Evolutionary conservation across 2,797 vertebrate species (phyloP).

Genomic region (Gadopsis bispinosus): DNA sequence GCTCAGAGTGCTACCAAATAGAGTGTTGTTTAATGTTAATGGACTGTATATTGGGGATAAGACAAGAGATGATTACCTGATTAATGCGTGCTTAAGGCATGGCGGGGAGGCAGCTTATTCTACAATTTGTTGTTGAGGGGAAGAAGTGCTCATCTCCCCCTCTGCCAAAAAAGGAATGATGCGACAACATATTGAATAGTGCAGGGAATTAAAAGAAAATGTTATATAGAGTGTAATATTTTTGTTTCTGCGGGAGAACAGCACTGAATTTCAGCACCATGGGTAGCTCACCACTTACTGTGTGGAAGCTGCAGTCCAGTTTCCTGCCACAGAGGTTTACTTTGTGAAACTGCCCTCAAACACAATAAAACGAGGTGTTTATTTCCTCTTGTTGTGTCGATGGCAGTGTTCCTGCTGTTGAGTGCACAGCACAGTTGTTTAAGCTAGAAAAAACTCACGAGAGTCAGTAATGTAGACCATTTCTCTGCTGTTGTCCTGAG

Average conservation of each 20-base stretch:
- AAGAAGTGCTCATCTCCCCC: constrained; percentile 23
- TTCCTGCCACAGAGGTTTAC: neutral
- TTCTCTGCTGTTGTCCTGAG: constrained; percentile 3
- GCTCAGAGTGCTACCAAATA: constrained; percentile 50
- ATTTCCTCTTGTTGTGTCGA: neutral
- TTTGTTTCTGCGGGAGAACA: neutral
- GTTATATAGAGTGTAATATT: neutral
- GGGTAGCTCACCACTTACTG: constrained; percentile 22
- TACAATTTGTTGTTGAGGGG: constrained; percentile 39
- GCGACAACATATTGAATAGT: constrained; percentile 2
- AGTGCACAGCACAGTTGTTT: constrained; percentile 7
- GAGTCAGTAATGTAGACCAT: neutral
- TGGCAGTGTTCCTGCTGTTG: neutral
- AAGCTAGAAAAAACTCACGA: neutral
- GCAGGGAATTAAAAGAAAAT: neutral
- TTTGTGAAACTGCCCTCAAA: constrained; percentile 21
- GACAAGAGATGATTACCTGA: constrained; percentile 71
- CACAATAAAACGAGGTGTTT: constrained; percentile 8
- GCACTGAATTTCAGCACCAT: constrained; percentile 37
- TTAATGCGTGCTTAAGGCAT: constrained; percentile 59
- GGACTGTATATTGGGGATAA: constrained; percentile 52
- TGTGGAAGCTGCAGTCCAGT: neutral
- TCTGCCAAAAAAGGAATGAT: constrained; percentile 22
- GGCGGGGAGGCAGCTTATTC: constrained; percentile 25
- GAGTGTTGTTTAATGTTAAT: constrained; percentile 63